Conservation (phyloP, 2,888 invertebrate species). For the Drosophila monieri region DNA sequence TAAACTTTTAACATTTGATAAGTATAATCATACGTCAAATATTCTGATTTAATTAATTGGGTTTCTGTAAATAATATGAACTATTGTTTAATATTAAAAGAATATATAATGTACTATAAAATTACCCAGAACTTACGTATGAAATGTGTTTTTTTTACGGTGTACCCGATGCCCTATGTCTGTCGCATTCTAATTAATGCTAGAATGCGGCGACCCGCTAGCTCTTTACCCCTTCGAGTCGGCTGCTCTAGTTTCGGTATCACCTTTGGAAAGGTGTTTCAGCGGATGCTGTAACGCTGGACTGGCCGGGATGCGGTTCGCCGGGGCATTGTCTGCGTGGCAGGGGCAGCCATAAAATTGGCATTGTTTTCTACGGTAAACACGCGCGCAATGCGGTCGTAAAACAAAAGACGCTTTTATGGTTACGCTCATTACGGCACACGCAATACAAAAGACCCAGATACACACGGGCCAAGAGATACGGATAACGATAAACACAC, state of each 20-base stretch:
- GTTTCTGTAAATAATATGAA: no score
- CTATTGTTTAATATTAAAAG: no score
- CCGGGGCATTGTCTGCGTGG: conserved; percentile 46
- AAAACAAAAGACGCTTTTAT: conserved; percentile 82
- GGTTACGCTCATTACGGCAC: conserved; percentile 73
- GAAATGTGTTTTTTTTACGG: background rate
- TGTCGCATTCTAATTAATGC: conserved; percentile 75
- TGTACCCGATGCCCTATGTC: conserved; percentile 38
- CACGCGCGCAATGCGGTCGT: conserved; percentile 81
- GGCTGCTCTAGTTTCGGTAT: conserved; percentile 72
- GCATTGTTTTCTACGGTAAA: conserved; percentile 73
- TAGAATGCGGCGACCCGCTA: conserved; percentile 32
- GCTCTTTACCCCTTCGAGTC: conserved; percentile 44
- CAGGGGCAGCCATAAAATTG: conserved; percentile 70
- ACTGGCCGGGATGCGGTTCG: conserved; percentile 38
- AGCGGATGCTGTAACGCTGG: conserved; percentile 13
- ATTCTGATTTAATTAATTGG: no score
- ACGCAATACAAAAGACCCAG: conserved; percentile 49
- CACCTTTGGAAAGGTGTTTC: conserved; percentile 42
- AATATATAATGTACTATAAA: background rate
- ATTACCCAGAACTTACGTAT: background rate
- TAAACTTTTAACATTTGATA: no score
- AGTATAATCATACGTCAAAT: no score
- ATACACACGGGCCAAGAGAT: conserved; percentile 18
- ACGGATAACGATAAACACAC: conserved; percentile 21